Evolutionary conservation across 2,888 invertebrate species (phyloP).

Genomic region (Coenonympha glycerion): DNA sequence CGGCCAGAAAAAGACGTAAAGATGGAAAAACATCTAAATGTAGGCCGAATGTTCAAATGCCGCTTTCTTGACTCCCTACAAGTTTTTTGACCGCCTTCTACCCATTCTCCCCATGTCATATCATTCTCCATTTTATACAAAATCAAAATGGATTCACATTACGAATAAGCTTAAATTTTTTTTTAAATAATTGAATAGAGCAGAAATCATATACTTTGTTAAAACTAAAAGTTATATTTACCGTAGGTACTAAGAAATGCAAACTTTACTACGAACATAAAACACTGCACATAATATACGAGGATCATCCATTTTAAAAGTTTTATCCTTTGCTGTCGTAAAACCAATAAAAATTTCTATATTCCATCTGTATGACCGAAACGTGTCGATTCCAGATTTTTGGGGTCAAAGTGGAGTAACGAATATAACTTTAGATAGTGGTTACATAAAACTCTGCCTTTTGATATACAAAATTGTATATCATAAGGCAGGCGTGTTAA

Average conservation of each 20-base stretch:
- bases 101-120: no score
- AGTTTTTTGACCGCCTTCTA: no score
- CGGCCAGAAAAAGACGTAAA: no score
- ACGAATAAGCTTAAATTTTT: no score
- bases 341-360: conserved; percentile 11
- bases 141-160: no score
- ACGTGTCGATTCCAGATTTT: conserved; percentile 20
- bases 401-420: conserved; percentile 16
- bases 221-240: background rate
- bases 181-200: no score
- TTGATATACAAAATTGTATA: no score
- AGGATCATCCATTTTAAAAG: background rate
- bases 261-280: conserved; percentile 4
- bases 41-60: no score
- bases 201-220: background rate
- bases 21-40: background rate
- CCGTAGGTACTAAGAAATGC: background rate
- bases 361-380: conserved; percentile 2
- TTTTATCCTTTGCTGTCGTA: background rate
- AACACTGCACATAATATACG: background rate
- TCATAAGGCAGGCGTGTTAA: no score
- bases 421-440: conserved; percentile 14
- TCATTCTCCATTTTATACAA: no score
- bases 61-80: no score
- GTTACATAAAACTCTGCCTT: no score